Conservation (phyloP, 2,888 invertebrate genomes). For the Lysandra coridon region DNA sequence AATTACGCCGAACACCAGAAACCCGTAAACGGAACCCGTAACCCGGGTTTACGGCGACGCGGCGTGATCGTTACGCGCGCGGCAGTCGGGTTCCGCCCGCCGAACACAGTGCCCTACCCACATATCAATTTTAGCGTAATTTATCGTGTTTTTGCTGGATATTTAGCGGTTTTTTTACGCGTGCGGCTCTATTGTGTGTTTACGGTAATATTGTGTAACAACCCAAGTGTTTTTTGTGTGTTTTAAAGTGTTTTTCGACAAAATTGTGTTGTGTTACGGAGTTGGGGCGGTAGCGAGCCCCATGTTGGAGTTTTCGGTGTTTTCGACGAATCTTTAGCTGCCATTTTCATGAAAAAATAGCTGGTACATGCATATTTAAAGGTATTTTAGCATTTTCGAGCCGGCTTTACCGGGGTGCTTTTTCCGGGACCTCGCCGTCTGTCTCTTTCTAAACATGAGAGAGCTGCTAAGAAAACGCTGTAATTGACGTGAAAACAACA, state of each 20-base stretch:
- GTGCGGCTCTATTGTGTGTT: slow-evolving; percentile 26
- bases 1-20: neutral
- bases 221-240: neutral
- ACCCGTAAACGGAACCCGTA: neutral
- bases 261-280: neutral
- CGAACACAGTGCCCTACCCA: slow-evolving; percentile 60
- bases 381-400: neutral
- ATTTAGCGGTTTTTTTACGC: slow-evolving; percentile 38
- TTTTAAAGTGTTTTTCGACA: neutral
- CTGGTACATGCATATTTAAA: no score
- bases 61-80: slow-evolving; percentile 33
- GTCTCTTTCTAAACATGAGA: neutral
- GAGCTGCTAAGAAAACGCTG: neutral
- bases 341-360: neutral
- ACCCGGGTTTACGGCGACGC: neutral
- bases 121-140: slow-evolving; percentile 62
- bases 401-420: neutral
- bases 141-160: slow-evolving; percentile 43
- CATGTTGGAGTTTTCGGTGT: neutral
- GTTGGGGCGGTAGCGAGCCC: neutral
- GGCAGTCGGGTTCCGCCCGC: slow-evolving; percentile 64
- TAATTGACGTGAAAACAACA: neutral
- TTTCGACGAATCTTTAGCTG: neutral
- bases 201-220: neutral
- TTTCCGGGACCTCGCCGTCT: neutral